phyloP scores from a whole-genome alignment of 2,113 vertebrate species.

The Anseranas semipalmata region DNA sequence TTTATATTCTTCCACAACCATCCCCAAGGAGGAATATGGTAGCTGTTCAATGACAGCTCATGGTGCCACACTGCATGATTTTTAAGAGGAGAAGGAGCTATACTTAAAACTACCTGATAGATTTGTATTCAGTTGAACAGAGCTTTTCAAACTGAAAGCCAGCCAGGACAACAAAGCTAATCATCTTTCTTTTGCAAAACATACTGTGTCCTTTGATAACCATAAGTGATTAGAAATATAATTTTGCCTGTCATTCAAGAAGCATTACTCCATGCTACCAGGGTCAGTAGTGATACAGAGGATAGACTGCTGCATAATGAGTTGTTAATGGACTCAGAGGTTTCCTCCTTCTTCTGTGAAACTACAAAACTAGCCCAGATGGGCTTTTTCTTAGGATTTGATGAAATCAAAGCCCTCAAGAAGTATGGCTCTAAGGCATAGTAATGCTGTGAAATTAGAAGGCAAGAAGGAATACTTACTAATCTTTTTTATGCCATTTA shows the following conservation, averaged over 20 bases:
- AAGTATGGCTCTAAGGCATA: background rate
- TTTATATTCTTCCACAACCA: background rate
- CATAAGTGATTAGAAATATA: background rate
- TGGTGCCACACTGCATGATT: background rate
- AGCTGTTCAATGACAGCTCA: background rate
- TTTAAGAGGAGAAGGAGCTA: background rate
- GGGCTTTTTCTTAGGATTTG: background rate
- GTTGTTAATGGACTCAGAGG: background rate
- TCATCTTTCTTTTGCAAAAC: background rate
- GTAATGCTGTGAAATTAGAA: background rate
- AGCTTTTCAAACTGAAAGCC: background rate
- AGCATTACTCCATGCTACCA: background rate
- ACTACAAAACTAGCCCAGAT: background rate
- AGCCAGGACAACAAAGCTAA: background rate
- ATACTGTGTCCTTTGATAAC: background rate
- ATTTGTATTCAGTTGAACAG: background rate
- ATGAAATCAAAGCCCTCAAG: background rate
- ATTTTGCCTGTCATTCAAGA: background rate
- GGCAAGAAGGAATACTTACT: background rate
- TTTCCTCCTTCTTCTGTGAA: background rate
- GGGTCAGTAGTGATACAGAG: background rate
- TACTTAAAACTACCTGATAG: background rate
- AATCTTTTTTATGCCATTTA: background rate
- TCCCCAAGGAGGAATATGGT: background rate
- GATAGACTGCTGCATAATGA: background rate